Evolutionary conservation across 2,113 vertebrate genomes (phyloP).

Genomic region (Aegithalos caudatus): DNA sequence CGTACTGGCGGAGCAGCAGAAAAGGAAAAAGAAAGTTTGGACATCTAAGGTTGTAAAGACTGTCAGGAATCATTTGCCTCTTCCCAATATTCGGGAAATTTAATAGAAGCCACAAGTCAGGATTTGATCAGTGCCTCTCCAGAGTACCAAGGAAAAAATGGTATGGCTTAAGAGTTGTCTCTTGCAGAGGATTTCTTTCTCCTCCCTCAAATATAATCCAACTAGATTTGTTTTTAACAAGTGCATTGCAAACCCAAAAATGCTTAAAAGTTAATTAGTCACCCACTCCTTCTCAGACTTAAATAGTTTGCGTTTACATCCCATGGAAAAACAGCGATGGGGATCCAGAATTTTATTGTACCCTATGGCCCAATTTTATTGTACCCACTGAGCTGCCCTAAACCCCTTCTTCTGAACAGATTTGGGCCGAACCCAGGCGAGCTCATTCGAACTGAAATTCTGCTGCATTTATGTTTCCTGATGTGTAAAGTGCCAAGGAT

Average conservation of each 20-base stretch:
- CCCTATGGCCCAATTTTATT: too few species aligned
- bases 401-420: not conserved
- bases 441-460: not conserved
- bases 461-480: not conserved
- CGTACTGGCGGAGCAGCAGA: not conserved
- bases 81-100: not conserved
- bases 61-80: not conserved
- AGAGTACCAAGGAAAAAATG: not conserved
- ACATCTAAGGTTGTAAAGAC: not conserved
- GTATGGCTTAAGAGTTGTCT: not conserved
- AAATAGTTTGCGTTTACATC: not conserved
- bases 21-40: not conserved
- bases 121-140: not conserved
- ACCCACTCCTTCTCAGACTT: not conserved
- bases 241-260: not conserved
- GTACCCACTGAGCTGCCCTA: not conserved
- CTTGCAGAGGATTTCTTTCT: not conserved
- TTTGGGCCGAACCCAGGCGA: not conserved
- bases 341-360: not conserved
- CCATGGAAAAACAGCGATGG: not conserved
- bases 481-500: not conserved
- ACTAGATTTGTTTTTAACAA: not conserved
- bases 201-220: not conserved
- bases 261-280: not conserved
- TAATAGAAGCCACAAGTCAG: not conserved